phyloP scores from a whole-genome alignment of 2,113 vertebrate species.

The Falco punctatus region DNA sequence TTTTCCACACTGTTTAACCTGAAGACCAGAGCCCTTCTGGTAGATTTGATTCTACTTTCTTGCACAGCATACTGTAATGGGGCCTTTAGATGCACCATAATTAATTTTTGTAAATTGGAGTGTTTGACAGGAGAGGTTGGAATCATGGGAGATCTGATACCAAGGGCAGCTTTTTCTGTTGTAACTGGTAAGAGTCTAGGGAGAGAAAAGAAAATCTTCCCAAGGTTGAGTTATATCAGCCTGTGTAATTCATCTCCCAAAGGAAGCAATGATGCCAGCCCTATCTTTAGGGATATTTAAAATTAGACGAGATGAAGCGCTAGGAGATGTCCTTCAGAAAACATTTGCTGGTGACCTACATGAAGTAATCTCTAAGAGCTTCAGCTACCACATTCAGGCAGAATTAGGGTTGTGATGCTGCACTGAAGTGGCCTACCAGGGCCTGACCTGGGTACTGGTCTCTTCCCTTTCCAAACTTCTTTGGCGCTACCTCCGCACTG shows the following conservation, averaged over 20 bases:
- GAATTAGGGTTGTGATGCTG: background rate
- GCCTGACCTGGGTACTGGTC: background rate
- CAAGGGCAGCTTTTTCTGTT: background rate
- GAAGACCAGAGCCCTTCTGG: background rate
- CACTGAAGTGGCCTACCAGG: background rate
- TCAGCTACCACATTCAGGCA: background rate
- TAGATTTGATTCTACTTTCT: background rate
- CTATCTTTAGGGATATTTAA: constrained; percentile 8
- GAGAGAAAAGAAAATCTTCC: background rate
- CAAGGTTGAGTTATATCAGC: background rate
- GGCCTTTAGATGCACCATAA: background rate
- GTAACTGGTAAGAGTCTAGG: background rate
- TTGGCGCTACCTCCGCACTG: background rate
- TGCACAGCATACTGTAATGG: too few relatives aligned
- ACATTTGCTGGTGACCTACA: background rate
- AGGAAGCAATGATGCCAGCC: background rate
- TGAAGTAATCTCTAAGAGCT: background rate
- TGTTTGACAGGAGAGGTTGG: background rate
- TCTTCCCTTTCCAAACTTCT: background rate
- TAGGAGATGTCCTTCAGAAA: constrained; percentile 14
- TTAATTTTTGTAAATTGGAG: background rate
- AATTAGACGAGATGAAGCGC: background rate
- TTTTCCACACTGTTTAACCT: background rate
- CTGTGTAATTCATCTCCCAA: background rate
- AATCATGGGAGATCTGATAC: background rate